Conservation (phyloP, 2,797 vertebrate genomes). For the Balearica regulorum region DNA sequence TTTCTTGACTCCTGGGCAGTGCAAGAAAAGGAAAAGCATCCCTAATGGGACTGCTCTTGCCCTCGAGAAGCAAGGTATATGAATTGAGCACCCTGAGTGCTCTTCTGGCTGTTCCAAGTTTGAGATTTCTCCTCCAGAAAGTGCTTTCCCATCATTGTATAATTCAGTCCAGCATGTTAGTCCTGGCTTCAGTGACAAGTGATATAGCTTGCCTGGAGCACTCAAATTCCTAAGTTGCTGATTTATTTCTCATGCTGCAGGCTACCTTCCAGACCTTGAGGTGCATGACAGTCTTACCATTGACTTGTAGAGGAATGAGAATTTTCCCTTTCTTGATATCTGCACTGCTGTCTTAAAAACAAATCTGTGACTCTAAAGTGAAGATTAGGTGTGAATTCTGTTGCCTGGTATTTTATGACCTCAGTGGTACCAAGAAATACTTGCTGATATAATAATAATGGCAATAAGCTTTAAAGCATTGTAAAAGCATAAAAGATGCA, state of each 20-base stretch:
- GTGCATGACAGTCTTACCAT: not conserved
- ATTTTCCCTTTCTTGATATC: not conserved
- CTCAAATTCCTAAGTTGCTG: not conserved
- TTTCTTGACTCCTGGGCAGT: not conserved
- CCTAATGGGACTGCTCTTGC: not conserved
- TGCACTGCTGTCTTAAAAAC: not conserved
- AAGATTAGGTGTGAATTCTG: not conserved
- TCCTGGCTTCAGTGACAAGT: not conserved
- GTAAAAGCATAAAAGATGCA: not conserved
- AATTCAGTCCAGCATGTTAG: not conserved
- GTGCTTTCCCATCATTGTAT: not conserved
- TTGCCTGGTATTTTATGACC: not conserved
- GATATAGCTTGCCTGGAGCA: not conserved
- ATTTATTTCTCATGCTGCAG: not conserved
- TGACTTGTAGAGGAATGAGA: not conserved
- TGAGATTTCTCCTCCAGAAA: not conserved
- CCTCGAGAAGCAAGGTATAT: not conserved
- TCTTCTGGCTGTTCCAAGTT: not conserved
- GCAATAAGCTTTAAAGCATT: slow-evolving; percentile 4
- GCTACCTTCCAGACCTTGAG: not conserved
- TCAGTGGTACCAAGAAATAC: not conserved
- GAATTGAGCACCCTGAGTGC: not conserved
- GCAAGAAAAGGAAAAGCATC: not conserved
- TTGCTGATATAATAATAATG: not conserved
- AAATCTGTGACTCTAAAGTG: not conserved